phyloP scores from a whole-genome alignment of 2,888 invertebrate species.

The Junonia oenone region DNA sequence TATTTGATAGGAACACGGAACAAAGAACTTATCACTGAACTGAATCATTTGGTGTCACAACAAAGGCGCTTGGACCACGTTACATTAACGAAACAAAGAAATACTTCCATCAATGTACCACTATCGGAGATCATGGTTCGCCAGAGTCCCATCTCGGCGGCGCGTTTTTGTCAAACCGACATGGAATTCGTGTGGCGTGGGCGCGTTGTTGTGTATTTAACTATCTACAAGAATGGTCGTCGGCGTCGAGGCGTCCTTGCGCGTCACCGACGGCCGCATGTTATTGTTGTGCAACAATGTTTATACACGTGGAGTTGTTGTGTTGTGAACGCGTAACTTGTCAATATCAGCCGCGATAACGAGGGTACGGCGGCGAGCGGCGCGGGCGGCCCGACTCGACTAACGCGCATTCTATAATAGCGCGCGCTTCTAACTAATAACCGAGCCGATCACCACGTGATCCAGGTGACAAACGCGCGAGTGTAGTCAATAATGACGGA shows the following conservation, averaged over 20 bases:
- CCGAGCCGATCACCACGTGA: constrained; percentile 70
- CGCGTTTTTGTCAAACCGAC: constrained; percentile 8
- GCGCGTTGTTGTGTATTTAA: constrained; percentile 25
- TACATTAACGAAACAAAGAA: constrained; percentile 46
- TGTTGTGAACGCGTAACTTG: constrained; percentile 54
- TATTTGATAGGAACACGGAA: constrained; percentile 30
- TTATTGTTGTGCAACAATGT: constrained; percentile 76
- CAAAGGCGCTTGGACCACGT: constrained; percentile 37
- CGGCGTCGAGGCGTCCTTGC: constrained; percentile 35
- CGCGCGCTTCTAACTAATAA: constrained; percentile 47
- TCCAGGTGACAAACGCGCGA: constrained; percentile 68
- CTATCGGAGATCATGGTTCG: constrained; percentile 43
- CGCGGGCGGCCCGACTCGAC: constrained; percentile 63
- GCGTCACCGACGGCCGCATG: constrained; percentile 53
- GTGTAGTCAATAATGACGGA: constrained; percentile 50
- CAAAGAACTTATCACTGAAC: constrained; percentile 41
- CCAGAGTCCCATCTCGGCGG: constrained; percentile 18
- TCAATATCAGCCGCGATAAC: constrained; percentile 54
- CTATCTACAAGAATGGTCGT: constrained; percentile 21
- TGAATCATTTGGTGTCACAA: constrained; percentile 35
- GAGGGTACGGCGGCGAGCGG: constrained; percentile 58
- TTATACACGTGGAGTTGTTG: constrained; percentile 73
- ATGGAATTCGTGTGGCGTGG: constrained; percentile 17
- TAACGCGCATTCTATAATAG: constrained; percentile 58
- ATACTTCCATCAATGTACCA: constrained; percentile 44